Percentiles rank a stretch among this genome's conserved stretches.
Evolutionary conservation across 2,888 invertebrate species (phyloP).

Genomic region (Imbricaverruca yamaguchii): DNA sequence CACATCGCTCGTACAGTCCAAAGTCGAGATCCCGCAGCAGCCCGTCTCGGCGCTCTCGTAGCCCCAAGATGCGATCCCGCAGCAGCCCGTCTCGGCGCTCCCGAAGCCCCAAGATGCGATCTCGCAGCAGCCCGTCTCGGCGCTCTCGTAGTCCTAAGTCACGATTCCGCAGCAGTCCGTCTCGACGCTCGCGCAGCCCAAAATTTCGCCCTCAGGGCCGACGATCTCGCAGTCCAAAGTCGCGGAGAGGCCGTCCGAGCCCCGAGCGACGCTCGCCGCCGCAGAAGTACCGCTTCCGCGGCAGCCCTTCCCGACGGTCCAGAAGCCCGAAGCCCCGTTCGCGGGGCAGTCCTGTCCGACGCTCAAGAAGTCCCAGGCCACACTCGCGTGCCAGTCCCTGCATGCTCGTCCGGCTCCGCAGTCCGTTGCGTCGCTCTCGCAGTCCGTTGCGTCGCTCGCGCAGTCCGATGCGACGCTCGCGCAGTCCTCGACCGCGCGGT

Average conservation of each 20-base stretch:
- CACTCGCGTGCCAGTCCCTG: background rate
- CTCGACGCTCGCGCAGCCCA: background rate
- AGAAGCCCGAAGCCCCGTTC: background rate
- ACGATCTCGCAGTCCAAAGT: background rate
- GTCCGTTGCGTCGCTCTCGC: too few relatives aligned
- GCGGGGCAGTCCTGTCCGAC: background rate
- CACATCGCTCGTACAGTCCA: background rate
- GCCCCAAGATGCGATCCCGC: background rate
- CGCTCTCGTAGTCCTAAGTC: background rate
- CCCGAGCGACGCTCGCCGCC: background rate
- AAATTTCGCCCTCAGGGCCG: background rate
- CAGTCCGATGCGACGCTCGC: background rate
- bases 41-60: background rate
- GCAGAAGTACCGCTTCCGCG: background rate
- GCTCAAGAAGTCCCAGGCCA: background rate
- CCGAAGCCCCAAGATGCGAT: background rate
- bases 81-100: background rate
- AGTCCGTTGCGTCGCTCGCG: too few relatives aligned
- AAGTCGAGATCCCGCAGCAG: background rate
- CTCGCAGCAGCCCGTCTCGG: background rate
- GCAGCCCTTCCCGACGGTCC: background rate
- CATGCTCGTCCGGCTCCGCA: background rate
- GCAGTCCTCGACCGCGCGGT: conserved; percentile 1
- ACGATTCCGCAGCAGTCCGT: background rate
- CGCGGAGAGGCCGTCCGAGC: background rate